Conservation (phyloP, 2,113 vertebrate genomes). For the Holacanthus passer region DNA sequence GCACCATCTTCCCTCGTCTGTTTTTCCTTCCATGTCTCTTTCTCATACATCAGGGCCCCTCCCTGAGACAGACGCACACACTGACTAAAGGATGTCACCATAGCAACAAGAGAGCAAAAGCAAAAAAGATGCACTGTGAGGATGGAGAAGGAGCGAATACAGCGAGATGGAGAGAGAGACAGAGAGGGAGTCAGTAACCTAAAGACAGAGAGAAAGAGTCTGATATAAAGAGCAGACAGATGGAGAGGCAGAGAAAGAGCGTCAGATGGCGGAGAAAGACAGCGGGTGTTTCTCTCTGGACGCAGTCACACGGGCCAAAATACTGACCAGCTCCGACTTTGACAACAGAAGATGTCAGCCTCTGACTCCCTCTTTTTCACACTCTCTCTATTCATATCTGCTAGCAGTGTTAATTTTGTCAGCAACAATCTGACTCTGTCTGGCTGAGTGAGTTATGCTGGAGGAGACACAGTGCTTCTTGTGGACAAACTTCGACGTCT, state of each 20-base stretch:
- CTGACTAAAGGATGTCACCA: slow-evolving; percentile 78
- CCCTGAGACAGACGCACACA: slow-evolving; percentile 72
- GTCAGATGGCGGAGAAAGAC: slow-evolving; percentile 69
- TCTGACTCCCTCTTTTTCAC: slow-evolving; percentile 50
- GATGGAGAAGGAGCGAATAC: slow-evolving; percentile 62
- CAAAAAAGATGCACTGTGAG: slow-evolving; percentile 66
- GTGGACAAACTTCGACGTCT: slow-evolving; percentile 36
- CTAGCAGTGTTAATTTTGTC: slow-evolving; percentile 57
- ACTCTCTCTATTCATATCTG: slow-evolving; percentile 71
- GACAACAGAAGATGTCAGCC: slow-evolving; percentile 72
- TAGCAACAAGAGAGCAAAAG: slow-evolving; percentile 79
- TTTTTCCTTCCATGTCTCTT: slow-evolving; percentile 52
- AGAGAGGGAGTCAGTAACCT: slow-evolving; percentile 72
- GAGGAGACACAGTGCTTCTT: slow-evolving; percentile 32
- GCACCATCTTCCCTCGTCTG: slow-evolving; percentile 27
- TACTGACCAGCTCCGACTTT: slow-evolving; percentile 63
- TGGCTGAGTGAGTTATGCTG: slow-evolving; percentile 32
- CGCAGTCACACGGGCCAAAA: slow-evolving; percentile 49
- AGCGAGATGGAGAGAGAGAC: slow-evolving; percentile 61
- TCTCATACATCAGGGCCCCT: slow-evolving; percentile 74
- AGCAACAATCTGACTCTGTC: slow-evolving; percentile 69
- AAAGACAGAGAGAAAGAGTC: slow-evolving; percentile 68
- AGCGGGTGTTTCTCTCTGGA: slow-evolving; percentile 69
- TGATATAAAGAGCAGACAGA: slow-evolving; percentile 73
- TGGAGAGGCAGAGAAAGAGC: slow-evolving; percentile 74